Conservation (phyloP, 1,140 invertebrate genomes). For the Bombus superbus region DNA sequence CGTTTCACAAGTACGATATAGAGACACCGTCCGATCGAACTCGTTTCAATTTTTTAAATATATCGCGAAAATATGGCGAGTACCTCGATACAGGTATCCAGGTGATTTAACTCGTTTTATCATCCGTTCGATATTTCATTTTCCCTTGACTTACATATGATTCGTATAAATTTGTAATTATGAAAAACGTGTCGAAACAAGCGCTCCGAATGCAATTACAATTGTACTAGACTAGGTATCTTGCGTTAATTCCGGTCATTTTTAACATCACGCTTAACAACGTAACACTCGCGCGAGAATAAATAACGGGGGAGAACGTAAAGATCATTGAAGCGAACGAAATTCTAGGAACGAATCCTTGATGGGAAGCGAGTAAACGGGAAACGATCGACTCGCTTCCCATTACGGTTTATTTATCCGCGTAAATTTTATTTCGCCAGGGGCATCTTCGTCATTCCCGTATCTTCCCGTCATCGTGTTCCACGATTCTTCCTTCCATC, state of each 20-base stretch:
- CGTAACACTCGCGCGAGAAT: too few relatives aligned
- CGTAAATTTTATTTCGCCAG: neutral
- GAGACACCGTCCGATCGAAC: too few relatives aligned
- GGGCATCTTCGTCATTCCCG: neutral
- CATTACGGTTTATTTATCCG: slow-evolving; percentile 2
- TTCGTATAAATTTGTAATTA: too few relatives aligned
- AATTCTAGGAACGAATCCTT: neutral
- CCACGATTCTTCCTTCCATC: neutral
- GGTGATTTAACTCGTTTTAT: too few relatives aligned
- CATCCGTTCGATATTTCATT: neutral
- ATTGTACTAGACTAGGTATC: too few relatives aligned
- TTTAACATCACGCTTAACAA: too few relatives aligned
- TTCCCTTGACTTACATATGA: too few relatives aligned
- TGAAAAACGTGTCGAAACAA: too few relatives aligned
- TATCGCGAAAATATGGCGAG: neutral
- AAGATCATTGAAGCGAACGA: neutral
- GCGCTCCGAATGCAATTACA: too few relatives aligned
- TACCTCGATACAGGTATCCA: too few relatives aligned
- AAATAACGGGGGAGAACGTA: neutral
- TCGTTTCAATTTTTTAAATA: neutral
- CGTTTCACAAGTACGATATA: neutral
- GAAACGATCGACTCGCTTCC: neutral
- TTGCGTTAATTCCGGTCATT: too few relatives aligned
- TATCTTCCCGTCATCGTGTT: neutral
- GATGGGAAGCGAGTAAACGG: neutral